phyloP scores from a whole-genome alignment of 1,140 invertebrate species.

The Dendrolimus kikuchii region DNA sequence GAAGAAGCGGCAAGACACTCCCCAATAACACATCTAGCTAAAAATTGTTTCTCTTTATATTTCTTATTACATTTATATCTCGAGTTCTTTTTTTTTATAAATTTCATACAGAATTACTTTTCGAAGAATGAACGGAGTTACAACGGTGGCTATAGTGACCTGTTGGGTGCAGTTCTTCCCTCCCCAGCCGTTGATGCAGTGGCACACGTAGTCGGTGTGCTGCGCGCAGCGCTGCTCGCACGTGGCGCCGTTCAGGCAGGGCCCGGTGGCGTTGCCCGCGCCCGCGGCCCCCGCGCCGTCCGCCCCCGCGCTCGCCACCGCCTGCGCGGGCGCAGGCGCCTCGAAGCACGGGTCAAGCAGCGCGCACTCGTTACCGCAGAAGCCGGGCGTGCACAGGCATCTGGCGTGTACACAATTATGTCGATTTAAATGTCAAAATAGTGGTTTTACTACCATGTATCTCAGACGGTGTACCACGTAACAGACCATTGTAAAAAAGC shows the following conservation, averaged over 20 bases:
- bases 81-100: no score
- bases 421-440: no score
- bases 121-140: no score
- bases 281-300: background rate
- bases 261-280: slow-evolving; percentile 47
- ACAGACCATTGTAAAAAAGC: background rate
- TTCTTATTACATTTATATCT: no score
- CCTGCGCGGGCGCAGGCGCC: slow-evolving; percentile 4
- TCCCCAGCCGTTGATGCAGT: slow-evolving; percentile 76
- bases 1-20: no score
- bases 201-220: slow-evolving; percentile 76
- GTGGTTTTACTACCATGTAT: no score
- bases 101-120: no score
- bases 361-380: slow-evolving; percentile 82
- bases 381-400: slow-evolving; percentile 73
- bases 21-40: no score
- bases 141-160: slow-evolving; percentile 42
- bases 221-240: slow-evolving; percentile 77
- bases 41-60: no score
- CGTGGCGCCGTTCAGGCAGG: slow-evolving; percentile 78
- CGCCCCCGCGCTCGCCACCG: background rate
- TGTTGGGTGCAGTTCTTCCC: slow-evolving; percentile 81
- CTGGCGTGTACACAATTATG: slow-evolving; percentile 24
- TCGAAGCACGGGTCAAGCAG: slow-evolving; percentile 79
- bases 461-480: no score